A percentile compares a stretch with the other conserved stretches of the same genome.
phyloP scores from a whole-genome alignment of 2,113 vertebrate species.

The Pseudolaguvia tuberculata region DNA sequence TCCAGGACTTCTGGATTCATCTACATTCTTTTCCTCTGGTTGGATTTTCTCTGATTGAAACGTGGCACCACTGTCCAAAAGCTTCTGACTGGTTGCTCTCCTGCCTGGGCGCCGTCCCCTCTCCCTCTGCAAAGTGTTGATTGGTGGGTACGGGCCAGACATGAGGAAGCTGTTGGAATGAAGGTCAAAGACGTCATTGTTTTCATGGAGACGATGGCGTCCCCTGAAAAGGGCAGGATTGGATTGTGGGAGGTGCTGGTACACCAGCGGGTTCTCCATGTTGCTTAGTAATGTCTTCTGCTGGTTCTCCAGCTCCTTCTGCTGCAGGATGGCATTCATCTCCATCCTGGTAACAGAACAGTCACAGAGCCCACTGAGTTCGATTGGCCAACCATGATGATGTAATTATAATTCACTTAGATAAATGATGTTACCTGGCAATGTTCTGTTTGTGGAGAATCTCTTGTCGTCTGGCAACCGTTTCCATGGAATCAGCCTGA shows the following conservation, averaged over 20 bases:
- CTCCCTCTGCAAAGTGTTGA: conserved; percentile 79
- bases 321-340: conserved; percentile 90
- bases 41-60: conserved; percentile 65
- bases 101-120: conserved; percentile 73
- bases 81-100: conserved; percentile 72
- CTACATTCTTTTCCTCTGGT: conserved; percentile 68
- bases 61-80: conserved; percentile 58
- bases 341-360: conserved; percentile 72
- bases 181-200: conserved; percentile 79
- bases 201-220: conserved; percentile 73
- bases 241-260: conserved; percentile 63
- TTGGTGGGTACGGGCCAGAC: conserved; percentile 76
- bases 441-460: conserved; percentile 88
- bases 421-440: conserved; percentile 74
- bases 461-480: conserved; percentile 85
- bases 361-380: not conserved
- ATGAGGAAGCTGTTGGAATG: conserved; percentile 77
- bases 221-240: conserved; percentile 74
- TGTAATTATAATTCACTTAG: too few relatives aligned
- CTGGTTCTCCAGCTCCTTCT: conserved; percentile 88
- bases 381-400: too few relatives aligned
- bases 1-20: conserved; percentile 65
- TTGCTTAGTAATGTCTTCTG: conserved; percentile 69
- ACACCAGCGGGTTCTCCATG: conserved; percentile 76
- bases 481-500: conserved; percentile 84